Conservation (phyloP, 2,113 vertebrate genomes). For the Plecturocebus donacophilus region DNA sequence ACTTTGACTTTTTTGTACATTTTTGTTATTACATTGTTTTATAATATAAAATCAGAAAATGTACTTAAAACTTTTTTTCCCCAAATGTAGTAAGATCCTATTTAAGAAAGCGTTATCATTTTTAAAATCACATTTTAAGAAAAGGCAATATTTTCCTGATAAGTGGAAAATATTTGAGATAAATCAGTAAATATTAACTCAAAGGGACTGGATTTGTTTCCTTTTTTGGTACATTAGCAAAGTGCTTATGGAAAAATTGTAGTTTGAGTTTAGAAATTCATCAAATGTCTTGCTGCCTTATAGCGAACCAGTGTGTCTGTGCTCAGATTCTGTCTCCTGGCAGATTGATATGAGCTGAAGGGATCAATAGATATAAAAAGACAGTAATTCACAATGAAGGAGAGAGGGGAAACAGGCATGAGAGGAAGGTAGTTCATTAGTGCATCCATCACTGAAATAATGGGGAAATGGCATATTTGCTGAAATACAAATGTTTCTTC, state of each 20-base stretch:
- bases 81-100: background rate
- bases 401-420: background rate
- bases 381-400: background rate
- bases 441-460: background rate
- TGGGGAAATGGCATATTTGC: background rate
- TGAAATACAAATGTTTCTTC: background rate
- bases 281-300: background rate
- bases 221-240: background rate
- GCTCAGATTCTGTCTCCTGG: background rate
- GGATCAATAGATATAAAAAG: background rate
- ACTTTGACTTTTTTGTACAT: background rate
- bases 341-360: background rate
- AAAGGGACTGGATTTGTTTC: background rate
- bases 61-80: background rate
- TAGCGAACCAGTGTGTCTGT: background rate
- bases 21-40: slow-evolving; percentile 20
- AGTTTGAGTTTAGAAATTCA: slow-evolving; percentile 36
- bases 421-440: background rate
- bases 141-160: background rate
- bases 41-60: slow-evolving; percentile 9
- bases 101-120: background rate
- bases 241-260: background rate
- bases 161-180: background rate
- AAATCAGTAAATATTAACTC: background rate
- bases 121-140: background rate